These are phyloP conservation scores for Drosophila nigricruria DNA, from an alignment of 2,888 invertebrate genomes.

Conservation along the genomic window DNA sequence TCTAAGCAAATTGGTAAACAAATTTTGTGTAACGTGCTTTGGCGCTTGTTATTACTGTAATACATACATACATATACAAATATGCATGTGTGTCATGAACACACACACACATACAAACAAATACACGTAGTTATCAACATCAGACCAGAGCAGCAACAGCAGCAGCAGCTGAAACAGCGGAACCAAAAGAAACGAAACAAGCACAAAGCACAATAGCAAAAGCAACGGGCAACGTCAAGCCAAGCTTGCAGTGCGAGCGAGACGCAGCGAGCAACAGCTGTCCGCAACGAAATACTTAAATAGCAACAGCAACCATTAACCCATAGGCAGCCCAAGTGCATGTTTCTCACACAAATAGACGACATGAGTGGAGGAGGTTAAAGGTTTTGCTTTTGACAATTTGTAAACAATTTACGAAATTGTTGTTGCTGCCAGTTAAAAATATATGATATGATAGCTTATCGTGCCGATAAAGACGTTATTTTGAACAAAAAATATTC, in stretches of 20 bases:
- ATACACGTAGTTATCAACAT: conserved; percentile 40
- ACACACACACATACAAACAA: neutral
- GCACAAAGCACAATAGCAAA: conserved; percentile 26
- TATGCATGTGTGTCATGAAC: conserved; percentile 2
- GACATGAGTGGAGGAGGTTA: conserved; percentile 17
- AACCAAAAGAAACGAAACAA: conserved; percentile 36
- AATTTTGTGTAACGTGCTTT: conserved; percentile 35
- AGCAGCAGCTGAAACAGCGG: conserved; percentile 20
- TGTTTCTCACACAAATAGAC: conserved; percentile 8
- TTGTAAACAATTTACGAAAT: conserved; percentile 29
- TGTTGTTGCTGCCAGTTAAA: neutral
- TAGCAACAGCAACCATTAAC: conserved; percentile 44
- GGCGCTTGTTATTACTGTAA: conserved; percentile 27
- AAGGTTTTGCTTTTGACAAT: neutral
- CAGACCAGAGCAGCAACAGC: conserved; percentile 37
- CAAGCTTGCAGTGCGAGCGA: conserved; percentile 33
- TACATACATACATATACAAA: neutral
- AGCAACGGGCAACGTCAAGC: conserved; percentile 20
- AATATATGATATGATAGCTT: conserved; percentile 27
- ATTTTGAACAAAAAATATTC: conserved; percentile 4
- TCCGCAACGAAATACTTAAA: conserved; percentile 29
- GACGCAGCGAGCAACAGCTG: conserved; percentile 42
- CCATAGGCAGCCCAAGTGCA: conserved; percentile 30
- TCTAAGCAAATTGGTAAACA: conserved; percentile 49
- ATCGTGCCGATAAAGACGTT: conserved; percentile 32